These are phyloP conservation scores for Brenthis daphne DNA, from an alignment of 2,888 invertebrate genomes.

Conservation along the genomic window DNA sequence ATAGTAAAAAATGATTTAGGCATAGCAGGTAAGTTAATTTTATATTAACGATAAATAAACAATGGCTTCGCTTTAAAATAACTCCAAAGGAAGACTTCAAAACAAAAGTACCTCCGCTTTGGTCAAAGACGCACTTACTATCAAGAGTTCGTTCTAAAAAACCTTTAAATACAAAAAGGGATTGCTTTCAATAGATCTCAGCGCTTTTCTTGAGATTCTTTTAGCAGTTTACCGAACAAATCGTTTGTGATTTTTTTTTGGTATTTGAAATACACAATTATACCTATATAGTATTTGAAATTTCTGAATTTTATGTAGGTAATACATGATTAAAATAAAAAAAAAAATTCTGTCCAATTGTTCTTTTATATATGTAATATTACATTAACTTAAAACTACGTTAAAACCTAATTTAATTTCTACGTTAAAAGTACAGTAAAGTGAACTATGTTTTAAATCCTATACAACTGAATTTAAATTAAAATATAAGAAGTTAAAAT, in stretches of 20 bases:
- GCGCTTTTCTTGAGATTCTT: constrained; percentile 33
- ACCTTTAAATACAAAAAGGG: constrained; percentile 34
- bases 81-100: constrained; percentile 20
- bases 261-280: neutral
- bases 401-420: too few species aligned
- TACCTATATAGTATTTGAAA: neutral
- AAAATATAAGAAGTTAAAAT: too few species aligned
- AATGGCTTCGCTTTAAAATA: constrained; percentile 22
- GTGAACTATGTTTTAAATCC: too few species aligned
- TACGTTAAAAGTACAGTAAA: too few species aligned
- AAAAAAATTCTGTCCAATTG: too few species aligned
- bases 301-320: too few species aligned
- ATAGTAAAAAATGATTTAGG: too few species aligned
- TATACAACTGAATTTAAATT: too few species aligned
- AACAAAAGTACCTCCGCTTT: constrained; percentile 29
- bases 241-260: constrained; percentile 28
- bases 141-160: constrained; percentile 32
- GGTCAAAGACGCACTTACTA: constrained; percentile 34
- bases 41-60: constrained; percentile 1
- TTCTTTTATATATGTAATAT: too few species aligned
- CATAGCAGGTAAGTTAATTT: neutral
- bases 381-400: too few species aligned
- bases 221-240: constrained; percentile 25
- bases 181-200: constrained; percentile 32
- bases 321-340: too few species aligned